Evolutionary conservation across 2,888 invertebrate species (phyloP).

Genomic region (Tolmerus cingulatus): DNA sequence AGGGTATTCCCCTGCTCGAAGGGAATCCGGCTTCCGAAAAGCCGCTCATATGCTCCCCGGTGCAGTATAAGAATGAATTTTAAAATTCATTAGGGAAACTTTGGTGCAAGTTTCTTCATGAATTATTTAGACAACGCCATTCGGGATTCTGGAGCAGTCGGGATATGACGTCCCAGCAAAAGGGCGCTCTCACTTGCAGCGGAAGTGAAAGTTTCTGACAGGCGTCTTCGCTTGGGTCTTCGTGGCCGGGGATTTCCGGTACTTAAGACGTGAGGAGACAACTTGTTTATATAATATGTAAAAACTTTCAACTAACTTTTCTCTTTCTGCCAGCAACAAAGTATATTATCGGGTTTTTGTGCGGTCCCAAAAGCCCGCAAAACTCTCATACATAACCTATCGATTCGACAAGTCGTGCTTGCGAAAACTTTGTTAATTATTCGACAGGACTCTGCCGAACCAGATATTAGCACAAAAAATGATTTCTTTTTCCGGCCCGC

Average conservation of each 20-base stretch:
- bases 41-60: constrained; percentile 32
- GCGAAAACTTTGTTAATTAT: constrained; percentile 30
- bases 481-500: background rate
- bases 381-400: constrained; percentile 11
- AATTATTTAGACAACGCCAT: constrained; percentile 40
- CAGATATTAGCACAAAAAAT: constrained; percentile 16
- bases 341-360: constrained; percentile 14
- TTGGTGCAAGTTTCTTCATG: constrained; percentile 40
- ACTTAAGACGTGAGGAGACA: constrained; percentile 33
- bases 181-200: constrained; percentile 23
- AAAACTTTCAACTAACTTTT: constrained; percentile 24
- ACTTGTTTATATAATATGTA: constrained; percentile 21
- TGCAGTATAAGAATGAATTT: constrained; percentile 38
- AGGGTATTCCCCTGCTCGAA: background rate
- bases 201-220: constrained; percentile 22
- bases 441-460: background rate
- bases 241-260: constrained; percentile 17
- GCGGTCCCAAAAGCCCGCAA: background rate
- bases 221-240: background rate
- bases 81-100: constrained; percentile 42
- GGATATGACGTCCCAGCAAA: constrained; percentile 31
- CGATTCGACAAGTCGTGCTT: background rate
- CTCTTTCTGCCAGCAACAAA: background rate
- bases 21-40: background rate
- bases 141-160: background rate